Evolutionary conservation across 2,113 vertebrate species (phyloP), one percentile per base, ranked within the genome.

Genomic region (Malaclemys terrapin): DNA sequence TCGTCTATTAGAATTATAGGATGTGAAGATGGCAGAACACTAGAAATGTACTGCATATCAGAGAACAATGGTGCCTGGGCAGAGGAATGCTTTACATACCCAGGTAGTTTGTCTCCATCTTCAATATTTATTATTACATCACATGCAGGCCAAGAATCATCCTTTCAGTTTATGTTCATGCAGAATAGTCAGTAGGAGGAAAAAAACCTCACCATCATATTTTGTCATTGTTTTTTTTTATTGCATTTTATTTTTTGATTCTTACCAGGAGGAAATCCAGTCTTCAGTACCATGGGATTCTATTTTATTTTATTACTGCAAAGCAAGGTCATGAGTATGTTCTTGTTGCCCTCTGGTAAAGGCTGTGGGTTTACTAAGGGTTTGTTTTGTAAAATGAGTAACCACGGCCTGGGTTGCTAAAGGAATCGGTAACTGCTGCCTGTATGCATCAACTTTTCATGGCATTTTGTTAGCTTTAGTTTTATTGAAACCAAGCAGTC

Each of bases 401-500:
- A 9, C 49, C 12, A 3, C 3, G 17, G 4, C 12, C 57, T n/a
- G n/a, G 42, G 29, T 80, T 1, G 0, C 13, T 59, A 53, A 72
- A 87, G 45, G 75, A 19, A 79, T 47, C 5, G 42, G 56, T 62
- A 54, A 80, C 11, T 8, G 49, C 54, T 80, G 25, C 31, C 5
- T 50, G 10, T 85, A 45, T 53, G n/a, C 27, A 45, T 83, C 57
- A 35, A 2, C 81, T 50, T 72, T 49, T 85, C 20, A 7, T 29
- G 62, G 35, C 14, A 7, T 10, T 54, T n/a, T 84, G 62, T 88
- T 79, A 50, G 45, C 13, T 79, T 90, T 54, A n/a, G 56, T 50
- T 11, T 42, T 90, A 49, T 22, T 79, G 76, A 92, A 95, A 79
- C 47, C 84, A 82, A 53, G 54, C 25, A 84, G 29, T 47, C 76